A percentile compares a stretch with the other conserved stretches of the same genome.
Conservation (phyloP, 1,140 invertebrate species). For the Daktulosphaira vitifoliae region DNA sequence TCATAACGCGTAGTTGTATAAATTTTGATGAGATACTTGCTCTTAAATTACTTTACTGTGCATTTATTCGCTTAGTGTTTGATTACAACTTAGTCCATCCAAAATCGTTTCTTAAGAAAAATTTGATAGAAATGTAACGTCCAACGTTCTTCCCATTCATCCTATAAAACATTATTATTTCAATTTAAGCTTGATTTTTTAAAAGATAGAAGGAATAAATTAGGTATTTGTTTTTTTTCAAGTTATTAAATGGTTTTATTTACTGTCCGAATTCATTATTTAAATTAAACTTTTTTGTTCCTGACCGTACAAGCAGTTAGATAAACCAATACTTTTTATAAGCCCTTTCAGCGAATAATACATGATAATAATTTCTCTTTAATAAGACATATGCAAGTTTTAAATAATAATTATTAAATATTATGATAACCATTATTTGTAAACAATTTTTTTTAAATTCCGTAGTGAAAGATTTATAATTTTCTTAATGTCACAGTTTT, state of each 20-base stretch:
- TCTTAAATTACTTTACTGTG: neutral
- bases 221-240: neutral
- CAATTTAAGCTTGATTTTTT: conserved; percentile 34
- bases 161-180: neutral
- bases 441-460: no score
- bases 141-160: neutral
- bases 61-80: neutral
- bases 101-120: neutral
- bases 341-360: neutral
- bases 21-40: neutral
- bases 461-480: no score
- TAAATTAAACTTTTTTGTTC: neutral
- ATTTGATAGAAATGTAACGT: neutral
- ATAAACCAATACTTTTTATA: neutral
- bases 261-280: neutral
- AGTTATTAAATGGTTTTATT: neutral
- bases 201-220: conserved; percentile 36
- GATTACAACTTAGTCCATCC: neutral
- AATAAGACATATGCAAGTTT: neutral
- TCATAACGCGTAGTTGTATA: neutral
- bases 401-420: neutral
- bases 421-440: no score
- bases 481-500: no score
- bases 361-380: neutral
- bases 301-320: neutral